Evolutionary conservation across 2,888 invertebrate genomes (phyloP).

Genomic region (Ichneumoninae sp.): DNA sequence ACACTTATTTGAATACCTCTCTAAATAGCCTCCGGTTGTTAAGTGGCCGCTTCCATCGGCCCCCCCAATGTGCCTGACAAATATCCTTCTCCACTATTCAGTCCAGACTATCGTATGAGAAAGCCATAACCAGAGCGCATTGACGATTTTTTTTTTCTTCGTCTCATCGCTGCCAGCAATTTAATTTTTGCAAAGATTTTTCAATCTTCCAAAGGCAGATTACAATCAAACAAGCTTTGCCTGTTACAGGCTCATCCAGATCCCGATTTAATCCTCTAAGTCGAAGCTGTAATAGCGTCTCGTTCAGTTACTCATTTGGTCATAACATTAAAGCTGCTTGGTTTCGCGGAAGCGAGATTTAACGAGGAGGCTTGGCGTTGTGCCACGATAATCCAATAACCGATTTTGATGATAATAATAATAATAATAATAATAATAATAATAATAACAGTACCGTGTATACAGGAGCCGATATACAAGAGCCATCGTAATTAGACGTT

Average conservation of each 20-base stretch:
- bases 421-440: constrained; percentile 6
- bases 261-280: neutral
- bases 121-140: neutral
- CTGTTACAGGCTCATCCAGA: neutral
- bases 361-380: constrained; percentile 16
- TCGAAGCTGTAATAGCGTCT: neutral
- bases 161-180: neutral
- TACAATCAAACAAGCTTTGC: neutral
- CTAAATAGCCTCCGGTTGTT: constrained; percentile 24
- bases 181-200: neutral
- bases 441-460: constrained; percentile 25
- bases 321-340: neutral
- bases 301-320: neutral
- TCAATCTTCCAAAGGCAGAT: neutral
- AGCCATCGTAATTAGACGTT: constrained; percentile 63
- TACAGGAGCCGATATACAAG: constrained; percentile 45
- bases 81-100: neutral
- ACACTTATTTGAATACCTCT: constrained; percentile 18
- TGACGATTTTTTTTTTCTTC: neutral
- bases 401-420: constrained; percentile 48
- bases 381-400: constrained; percentile 31
- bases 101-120: neutral
- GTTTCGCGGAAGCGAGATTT: constrained; percentile 3
- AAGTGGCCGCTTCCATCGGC: constrained; percentile 1
- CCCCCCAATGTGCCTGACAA: neutral